A percentile compares a stretch with the other conserved stretches of the same genome.
phyloP scores from a whole-genome alignment of 2,888 invertebrate species.

The Cosmopolites sordidus region DNA sequence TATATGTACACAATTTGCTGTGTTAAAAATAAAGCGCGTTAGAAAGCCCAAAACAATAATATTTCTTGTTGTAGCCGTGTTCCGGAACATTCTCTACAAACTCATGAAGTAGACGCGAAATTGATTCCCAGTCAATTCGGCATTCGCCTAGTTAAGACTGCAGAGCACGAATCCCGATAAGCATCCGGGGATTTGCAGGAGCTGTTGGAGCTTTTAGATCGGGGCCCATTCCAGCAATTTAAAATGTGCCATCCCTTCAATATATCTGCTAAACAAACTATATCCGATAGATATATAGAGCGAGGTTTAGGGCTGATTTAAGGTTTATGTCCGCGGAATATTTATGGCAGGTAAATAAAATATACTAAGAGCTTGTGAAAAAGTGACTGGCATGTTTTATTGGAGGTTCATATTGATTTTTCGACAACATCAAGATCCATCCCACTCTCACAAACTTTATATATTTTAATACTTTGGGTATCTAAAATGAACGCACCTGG shows the following conservation, averaged over 20 bases:
- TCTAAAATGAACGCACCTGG: too few species aligned
- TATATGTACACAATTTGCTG: too few species aligned
- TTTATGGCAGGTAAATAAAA: slow-evolving; percentile 7
- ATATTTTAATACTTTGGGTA: too few species aligned
- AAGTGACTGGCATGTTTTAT: too few species aligned
- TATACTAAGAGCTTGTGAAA: neutral
- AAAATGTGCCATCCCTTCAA: slow-evolving; percentile 26
- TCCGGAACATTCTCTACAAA: slow-evolving; percentile 7
- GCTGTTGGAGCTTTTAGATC: slow-evolving; percentile 27
- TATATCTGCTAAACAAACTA: slow-evolving; percentile 25
- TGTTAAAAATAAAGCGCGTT: too few species aligned
- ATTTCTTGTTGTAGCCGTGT: neutral
- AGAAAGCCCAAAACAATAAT: neutral
- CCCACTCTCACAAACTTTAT: too few species aligned
- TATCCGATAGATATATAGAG: slow-evolving; percentile 19
- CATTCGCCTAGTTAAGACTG: slow-evolving; percentile 14
- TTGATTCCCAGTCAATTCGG: slow-evolving; percentile 26
- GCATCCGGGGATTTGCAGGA: slow-evolving; percentile 26
- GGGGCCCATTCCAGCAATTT: slow-evolving; percentile 19
- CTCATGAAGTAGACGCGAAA: slow-evolving; percentile 15
- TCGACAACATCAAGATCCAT: too few species aligned
- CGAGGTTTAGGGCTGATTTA: slow-evolving; percentile 19
- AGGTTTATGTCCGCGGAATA: slow-evolving; percentile 9
- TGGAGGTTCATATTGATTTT: too few species aligned
- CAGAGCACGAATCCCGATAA: slow-evolving; percentile 26